These are phyloP conservation scores for Ploceus nigricollis DNA, from an alignment of 2,113 vertebrate genomes.

Conservation along the genomic window DNA sequence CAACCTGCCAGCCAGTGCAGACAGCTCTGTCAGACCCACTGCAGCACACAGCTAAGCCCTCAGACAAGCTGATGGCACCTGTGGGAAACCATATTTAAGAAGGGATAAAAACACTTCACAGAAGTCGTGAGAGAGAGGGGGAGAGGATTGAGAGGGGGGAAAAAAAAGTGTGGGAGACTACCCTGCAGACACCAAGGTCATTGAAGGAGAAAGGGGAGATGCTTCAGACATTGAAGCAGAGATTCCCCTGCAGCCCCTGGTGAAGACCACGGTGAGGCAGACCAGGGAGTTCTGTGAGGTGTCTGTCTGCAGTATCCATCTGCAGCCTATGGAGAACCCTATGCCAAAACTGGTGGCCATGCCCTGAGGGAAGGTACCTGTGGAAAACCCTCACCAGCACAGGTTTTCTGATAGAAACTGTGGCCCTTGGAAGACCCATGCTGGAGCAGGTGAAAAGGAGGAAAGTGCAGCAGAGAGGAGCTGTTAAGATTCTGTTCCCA, in stretches of 20 bases:
- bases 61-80: neutral
- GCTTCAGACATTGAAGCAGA: rapidly evolving
- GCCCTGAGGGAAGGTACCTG: neutral
- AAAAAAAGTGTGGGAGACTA: rapidly evolving
- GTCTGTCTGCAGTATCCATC: too few relatives aligned
- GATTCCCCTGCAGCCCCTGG: neutral
- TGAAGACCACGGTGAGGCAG: rapidly evolving
- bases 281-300: neutral
- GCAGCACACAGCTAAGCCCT: neutral
- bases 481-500: neutral
- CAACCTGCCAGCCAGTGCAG: neutral
- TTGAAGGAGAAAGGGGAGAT: neutral
- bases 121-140: neutral
- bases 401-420: neutral
- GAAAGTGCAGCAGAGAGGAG: neutral
- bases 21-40: neutral
- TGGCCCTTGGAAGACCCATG: rapidly evolving
- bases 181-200: neutral
- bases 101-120: neutral
- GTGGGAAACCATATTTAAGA: neutral
- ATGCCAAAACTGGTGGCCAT: rapidly evolving
- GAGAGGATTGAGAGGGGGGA: neutral
- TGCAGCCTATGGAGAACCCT: rapidly evolving
- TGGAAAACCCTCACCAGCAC: neutral
- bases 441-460: neutral